Evolutionary conservation across 2,113 vertebrate genomes (phyloP), one percentile per base, ranked within the genome.

Genomic region (Myxocyprinus asiaticus): DNA sequence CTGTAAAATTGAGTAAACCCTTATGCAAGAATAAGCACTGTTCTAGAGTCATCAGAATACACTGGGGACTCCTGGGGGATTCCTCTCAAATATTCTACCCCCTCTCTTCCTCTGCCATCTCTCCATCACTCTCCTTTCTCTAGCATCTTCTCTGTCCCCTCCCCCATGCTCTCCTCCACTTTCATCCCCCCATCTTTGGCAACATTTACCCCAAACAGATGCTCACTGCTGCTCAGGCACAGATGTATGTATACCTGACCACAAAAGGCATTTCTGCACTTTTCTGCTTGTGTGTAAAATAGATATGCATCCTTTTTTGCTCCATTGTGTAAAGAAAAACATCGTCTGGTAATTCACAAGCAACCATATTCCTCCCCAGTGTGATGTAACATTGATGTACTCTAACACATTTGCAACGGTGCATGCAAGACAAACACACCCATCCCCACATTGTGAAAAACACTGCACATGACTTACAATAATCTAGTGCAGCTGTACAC

Each of bases 21-120:
- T 66, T 45, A 9, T 3, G 10, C 61, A 45, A 63, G 50, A 70
- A 58, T 47, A 8, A 74, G 7, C 51, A 63, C 56, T 53, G 48
- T 45, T 33, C 22, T 33, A 33, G 22, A 64, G 33, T 70, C 33
- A 67, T 70, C 63, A 67, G 7, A 84, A 81, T 72, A 71, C 80
- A 42, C 53, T 9, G 14, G 76, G 79, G 65, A 84, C 65, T 84
- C 76, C 76, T 75, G 45, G 61, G 79, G 79, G 80, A 84, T 81
- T 79, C 72, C 76, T 81, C 22, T 17, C 43, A 76, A 56, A 78
- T 69, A 68, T 63, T 51, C 22, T 1, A 33, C 22, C 22, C 22
- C 22, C 22, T 33, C 22, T 33, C 22, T 33, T 33, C 22, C 22
- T 33, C 22, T 3, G 1, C 22, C 22, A 33, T 33, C 22, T 33